A percentile compares a stretch with the other conserved stretches of the same genome.
These are phyloP conservation scores for Zaprionus kolodkinae DNA, from an alignment of 1,140 invertebrate genomes.

Conservation along the genomic window DNA sequence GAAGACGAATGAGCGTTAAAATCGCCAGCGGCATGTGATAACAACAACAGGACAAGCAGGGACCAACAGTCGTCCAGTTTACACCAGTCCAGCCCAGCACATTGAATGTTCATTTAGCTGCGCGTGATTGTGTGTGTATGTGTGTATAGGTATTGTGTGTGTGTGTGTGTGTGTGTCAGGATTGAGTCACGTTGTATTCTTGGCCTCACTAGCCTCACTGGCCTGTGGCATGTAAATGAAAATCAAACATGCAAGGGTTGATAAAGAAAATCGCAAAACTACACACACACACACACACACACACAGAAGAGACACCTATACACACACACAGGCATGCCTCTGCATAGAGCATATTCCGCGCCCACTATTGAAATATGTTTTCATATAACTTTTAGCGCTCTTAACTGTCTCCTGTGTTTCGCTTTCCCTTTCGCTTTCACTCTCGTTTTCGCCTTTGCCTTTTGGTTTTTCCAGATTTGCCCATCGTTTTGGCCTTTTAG, in stretches of 20 bases:
- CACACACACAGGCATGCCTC: slow-evolving; percentile 1
- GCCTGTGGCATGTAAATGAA: slow-evolving; percentile 78
- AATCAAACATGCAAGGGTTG: slow-evolving; percentile 84
- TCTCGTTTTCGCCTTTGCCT: slow-evolving; percentile 25
- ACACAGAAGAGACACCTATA: background rate
- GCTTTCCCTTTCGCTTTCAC: slow-evolving; percentile 30
- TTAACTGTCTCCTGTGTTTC: slow-evolving; percentile 46
- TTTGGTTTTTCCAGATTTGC: slow-evolving; percentile 65
- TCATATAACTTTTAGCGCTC: slow-evolving; percentile 49
- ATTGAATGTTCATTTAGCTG: slow-evolving; percentile 77
- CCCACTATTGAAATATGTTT: slow-evolving; percentile 81
- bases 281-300: slow-evolving; percentile 38
- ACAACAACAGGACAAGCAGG: slow-evolving; percentile 55
- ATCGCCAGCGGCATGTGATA: slow-evolving; percentile 80
- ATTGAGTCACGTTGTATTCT: slow-evolving; percentile 82
- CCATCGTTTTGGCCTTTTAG: slow-evolving; percentile 65
- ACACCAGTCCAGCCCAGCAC: slow-evolving; percentile 54
- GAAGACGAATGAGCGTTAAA: slow-evolving; percentile 82
- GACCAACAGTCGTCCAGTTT: no score
- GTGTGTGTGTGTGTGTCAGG: slow-evolving; percentile 40
- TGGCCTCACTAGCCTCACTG: slow-evolving; percentile 52
- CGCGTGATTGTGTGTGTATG: background rate
- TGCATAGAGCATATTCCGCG: slow-evolving; percentile 47
- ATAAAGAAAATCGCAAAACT: slow-evolving; percentile 78
- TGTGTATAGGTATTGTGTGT: slow-evolving; percentile 4